These are phyloP conservation scores for Hydropotes inermis DNA, from an alignment of 2,113 vertebrate species.

Conservation along the genomic window DNA sequence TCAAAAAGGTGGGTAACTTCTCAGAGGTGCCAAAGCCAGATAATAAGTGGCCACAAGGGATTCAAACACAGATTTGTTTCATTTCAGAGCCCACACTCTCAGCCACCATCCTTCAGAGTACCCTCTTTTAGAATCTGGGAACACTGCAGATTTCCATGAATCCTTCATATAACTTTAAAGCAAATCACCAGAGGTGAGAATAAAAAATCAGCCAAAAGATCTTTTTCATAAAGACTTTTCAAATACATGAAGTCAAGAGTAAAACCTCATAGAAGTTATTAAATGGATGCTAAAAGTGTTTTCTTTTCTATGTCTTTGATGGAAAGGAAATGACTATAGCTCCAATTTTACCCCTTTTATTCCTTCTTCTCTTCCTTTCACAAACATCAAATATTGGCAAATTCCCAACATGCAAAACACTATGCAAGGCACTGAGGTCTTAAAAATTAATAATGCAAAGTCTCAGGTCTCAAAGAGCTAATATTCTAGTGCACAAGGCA, in stretches of 20 bases:
- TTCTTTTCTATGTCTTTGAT: neutral
- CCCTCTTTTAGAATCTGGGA: neutral
- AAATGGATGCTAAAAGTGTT: neutral
- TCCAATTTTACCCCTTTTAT: neutral
- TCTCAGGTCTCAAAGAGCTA: neutral
- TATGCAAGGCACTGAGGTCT: neutral
- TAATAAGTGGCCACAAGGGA: neutral
- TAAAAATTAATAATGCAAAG: neutral
- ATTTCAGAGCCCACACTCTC: neutral
- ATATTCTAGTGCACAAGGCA: neutral
- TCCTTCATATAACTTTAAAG: neutral
- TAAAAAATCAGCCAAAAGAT: neutral
- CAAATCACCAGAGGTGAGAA: neutral
- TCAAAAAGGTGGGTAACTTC: neutral
- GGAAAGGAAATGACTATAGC: neutral
- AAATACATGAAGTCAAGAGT: neutral
- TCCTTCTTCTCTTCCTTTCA: neutral
- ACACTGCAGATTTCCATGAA: neutral
- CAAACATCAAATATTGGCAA: neutral
- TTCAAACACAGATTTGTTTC: neutral
- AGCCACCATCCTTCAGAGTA: neutral
- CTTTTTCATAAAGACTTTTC: neutral
- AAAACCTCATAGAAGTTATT: slow-evolving; percentile 7
- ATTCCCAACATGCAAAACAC: neutral
- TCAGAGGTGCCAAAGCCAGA: neutral